Base-by-base conservation (phyloP, 2,113 vertebrate species). In the Pelodiscus sinensis region DNA sequence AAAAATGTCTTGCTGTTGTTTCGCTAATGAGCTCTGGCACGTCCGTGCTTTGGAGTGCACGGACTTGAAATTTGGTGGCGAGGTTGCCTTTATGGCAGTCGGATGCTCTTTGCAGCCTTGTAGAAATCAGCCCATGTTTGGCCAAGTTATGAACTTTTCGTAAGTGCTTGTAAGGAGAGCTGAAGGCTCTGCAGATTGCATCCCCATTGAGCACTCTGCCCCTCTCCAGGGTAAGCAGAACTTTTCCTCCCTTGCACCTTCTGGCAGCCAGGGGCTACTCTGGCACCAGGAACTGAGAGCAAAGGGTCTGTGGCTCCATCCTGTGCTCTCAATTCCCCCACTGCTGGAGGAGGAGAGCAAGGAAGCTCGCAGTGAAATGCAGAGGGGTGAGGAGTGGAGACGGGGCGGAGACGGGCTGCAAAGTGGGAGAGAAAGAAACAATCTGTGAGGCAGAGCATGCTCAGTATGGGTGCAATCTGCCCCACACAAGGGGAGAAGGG, bases 121-220 rank as follows among this genome's bases (percentile, higher is more conserved):
- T 95, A 96, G 96, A 95, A 96, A 95, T 93, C 93, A 89, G 95
- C 94, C 96, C 92, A 13, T 81, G 92, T 94, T 92, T 95, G 95
- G 94, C 90, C 95, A 92, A 95, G 84, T 96, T 95, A 92, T 93
- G 92, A 68, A 92, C 78, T 19, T 8, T 24, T 71, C 93, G 86
- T 86, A 85, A 51, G 93, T 87, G 94, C 95, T 95, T 58, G 22
- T 58, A 25, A 58, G 91, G 11, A 84, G 89, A 90, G 88, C 87
- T 80, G 81, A 21, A 95, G 96, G 93, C 94, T 95, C 93, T 79
- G 88, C 92, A 87, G 95, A 52, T 88, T 73, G 0, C 0, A 78
- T 56, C 86, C 90, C 81, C 21, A 51, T 21, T 22, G 44, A 0
- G 8, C 78, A 35, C 60, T 91, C 78, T 14, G 38, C 78, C 68